Conservation (phyloP, 1,140 invertebrate genomes). For the Monochamus saltuarius region DNA sequence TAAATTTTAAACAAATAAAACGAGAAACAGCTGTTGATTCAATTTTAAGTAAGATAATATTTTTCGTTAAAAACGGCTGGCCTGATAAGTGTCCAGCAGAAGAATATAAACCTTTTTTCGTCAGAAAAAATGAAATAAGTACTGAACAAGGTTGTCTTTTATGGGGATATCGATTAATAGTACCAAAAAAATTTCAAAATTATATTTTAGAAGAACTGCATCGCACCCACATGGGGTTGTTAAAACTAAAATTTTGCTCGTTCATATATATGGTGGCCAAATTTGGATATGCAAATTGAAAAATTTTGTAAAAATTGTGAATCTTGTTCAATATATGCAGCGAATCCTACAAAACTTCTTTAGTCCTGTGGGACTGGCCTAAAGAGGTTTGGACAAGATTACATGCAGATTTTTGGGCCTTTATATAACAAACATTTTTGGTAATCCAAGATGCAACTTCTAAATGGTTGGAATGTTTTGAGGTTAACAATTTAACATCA, state of each 20-base stretch:
- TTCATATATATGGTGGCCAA: constrained; percentile 53
- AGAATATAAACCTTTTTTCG: constrained; percentile 9
- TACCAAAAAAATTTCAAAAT: constrained; percentile 43
- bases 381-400: constrained; percentile 46
- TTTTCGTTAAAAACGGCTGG: neutral
- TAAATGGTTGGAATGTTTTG: constrained; percentile 42
- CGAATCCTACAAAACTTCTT: neutral
- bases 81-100: neutral
- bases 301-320: constrained; percentile 14
- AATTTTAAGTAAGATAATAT: constrained; percentile 3
- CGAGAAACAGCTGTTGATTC: constrained; percentile 10
- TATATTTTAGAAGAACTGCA: constrained; percentile 50
- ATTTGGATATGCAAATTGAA: constrained; percentile 44
- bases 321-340: neutral
- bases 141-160: constrained; percentile 38
- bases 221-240: constrained; percentile 51
- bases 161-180: constrained; percentile 44
- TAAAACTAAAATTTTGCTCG: constrained; percentile 50
- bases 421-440: constrained; percentile 36
- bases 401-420: constrained; percentile 45
- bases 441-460: constrained; percentile 41
- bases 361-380: constrained; percentile 2
- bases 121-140: constrained; percentile 27
- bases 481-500: constrained; percentile 29
- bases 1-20: constrained; percentile 21